A percentile compares a stretch with the other conserved stretches of the same genome.
These are phyloP conservation scores for Melospiza georgiana DNA, from an alignment of 2,113 vertebrate species.

Conservation along the genomic window DNA sequence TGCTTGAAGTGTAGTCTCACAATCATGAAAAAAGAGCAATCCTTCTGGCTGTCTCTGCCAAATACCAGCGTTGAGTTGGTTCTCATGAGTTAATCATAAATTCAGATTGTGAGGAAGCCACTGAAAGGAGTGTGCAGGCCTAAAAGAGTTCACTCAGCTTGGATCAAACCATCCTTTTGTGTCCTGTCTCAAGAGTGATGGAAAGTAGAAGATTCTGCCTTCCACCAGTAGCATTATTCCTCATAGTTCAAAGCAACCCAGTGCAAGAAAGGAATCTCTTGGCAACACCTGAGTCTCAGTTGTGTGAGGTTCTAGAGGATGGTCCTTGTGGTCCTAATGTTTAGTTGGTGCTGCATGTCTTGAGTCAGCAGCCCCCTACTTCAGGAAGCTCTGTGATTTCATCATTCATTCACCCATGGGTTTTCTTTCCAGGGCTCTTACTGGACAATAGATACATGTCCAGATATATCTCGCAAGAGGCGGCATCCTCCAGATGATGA, in stretches of 20 bases:
- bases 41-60: background rate
- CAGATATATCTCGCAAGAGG: constrained; percentile 84
- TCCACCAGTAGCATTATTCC: background rate
- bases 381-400: background rate
- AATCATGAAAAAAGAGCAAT: background rate
- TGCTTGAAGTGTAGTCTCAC: background rate
- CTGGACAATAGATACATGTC: constrained; percentile 93
- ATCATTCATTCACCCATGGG: background rate
- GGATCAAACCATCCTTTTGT: background rate
- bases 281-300: accelerated
- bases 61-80: background rate
- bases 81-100: background rate
- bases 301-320: background rate
- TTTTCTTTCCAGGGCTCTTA: constrained; percentile 88
- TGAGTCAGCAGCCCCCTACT: background rate
- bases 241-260: background rate
- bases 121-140: background rate
- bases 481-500: constrained; percentile 88
- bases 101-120: background rate
- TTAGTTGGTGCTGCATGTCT: background rate
- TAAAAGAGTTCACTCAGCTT: background rate
- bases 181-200: background rate
- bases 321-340: background rate
- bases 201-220: background rate
- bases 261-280: background rate